Base-by-base conservation (phyloP, 2,888 invertebrate genomes). In the Acrobasis consociella region DNA sequence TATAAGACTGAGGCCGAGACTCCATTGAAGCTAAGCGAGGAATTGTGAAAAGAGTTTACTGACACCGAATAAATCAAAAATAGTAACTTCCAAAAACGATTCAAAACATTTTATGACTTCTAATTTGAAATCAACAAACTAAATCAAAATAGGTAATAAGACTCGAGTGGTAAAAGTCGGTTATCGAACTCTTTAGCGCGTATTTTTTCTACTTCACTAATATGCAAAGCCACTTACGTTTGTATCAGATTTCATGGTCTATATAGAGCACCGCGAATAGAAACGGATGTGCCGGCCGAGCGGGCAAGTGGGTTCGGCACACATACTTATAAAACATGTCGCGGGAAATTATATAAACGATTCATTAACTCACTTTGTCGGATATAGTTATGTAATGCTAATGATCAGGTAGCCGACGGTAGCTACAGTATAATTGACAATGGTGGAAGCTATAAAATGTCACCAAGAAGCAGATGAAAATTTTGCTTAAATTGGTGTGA, bases 201-300 rank as follows among this genome's bases (percentile, higher is more conserved):
- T n/a, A 46, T 46, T 11, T 46, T 22, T 22, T 22, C 22, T 22
- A 22, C 22, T 22, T 22, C 22, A 22, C 5, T 42, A 42, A 42
- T 42, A 11, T 42, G 10, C 42, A 11, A 42, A 46, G 13, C 46
- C 46, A 46, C 46, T 10, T 46, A 7, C n/a, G 46, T 5, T 13
- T 69, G 72, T 71, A 69, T 73, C 67, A 56, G 68, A 78, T 78
- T 77, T 81, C 80, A 82, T 76, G 81, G 78, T 80, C 75, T 72
- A 75, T 72, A 78, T 78, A 71, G 68, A 64, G 17, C 50, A 55
- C 51, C 65, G 68, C 70, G 69, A 74, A 66, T 70, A 55, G 53
- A 70, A 71, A 76, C 83, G 81, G 81, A 81, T 71, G 71, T 71
- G 46, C 66, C 39, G 72, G 72, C 72, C 69, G 68, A 69, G 68